These are phyloP conservation scores for Nomada flava DNA, from an alignment of 2,888 invertebrate genomes.

Conservation along the genomic window DNA sequence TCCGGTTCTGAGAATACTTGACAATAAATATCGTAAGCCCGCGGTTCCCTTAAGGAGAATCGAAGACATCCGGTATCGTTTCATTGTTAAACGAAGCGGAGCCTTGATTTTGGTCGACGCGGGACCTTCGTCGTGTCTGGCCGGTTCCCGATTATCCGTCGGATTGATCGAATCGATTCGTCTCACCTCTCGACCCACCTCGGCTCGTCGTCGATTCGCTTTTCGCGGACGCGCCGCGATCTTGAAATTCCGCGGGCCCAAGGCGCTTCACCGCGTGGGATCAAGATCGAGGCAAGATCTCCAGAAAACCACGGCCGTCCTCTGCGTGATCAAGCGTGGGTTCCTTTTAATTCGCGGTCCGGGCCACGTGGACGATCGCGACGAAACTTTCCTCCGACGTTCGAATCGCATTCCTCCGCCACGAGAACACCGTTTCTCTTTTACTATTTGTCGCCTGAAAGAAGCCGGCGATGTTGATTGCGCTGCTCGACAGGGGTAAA, in stretches of 20 bases:
- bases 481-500: not conserved
- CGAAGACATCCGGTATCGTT: conserved; percentile 54
- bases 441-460: not conserved
- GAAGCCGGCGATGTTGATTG: not conserved
- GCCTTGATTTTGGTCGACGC: conserved; percentile 70
- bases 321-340: conserved; percentile 53
- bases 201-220: conserved; percentile 32
- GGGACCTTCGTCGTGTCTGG: conserved; percentile 67
- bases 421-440: not conserved
- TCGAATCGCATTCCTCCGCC: not conserved
- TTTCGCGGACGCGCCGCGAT: conserved; percentile 62
- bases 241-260: conserved; percentile 65
- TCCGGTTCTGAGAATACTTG: too few species aligned
- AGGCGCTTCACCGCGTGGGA: conserved; percentile 56
- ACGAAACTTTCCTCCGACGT: not conserved
- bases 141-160: conserved; percentile 51
- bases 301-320: conserved; percentile 55
- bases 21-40: not conserved
- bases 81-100: conserved; percentile 60
- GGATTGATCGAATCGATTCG: conserved; percentile 50
- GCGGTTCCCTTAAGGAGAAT: conserved; percentile 13
- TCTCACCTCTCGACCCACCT: conserved; percentile 39
- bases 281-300: conserved; percentile 55
- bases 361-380: conserved; percentile 1
- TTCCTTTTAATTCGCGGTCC: conserved; percentile 19